Base-by-base conservation (phyloP, 2,113 vertebrate species). In the Ciconia stormi region DNA sequence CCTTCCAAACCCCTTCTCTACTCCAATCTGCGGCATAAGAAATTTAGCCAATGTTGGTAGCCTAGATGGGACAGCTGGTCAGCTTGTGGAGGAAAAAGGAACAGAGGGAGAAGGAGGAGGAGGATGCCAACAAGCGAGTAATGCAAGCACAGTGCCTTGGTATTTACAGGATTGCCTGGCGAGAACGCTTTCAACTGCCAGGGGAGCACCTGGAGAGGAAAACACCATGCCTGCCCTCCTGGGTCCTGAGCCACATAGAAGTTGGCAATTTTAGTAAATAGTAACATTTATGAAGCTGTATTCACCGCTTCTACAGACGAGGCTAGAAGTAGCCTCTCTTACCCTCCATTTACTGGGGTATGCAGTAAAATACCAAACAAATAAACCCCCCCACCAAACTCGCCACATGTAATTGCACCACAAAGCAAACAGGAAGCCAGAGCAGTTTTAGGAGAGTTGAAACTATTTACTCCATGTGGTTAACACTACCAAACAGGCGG, bases 351-450 rank as follows among this genome's bases (percentile, higher is more conserved):
- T 23, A 17, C 72, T 32, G 34, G 55, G 21, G 7, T 40, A 23
- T 0, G 2, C 46, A 29, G 9, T 62, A 78, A 52, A 92, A 50
- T 72, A 59, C 87, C 50, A 67, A 50, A 74, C 49, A 36, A 52
- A 50, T 2, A 38, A n/a, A 58, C 30, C 19, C 16, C 4, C 38
- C 30, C 17, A 13, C 46, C 34, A 63, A 53, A 19, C 49, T 9
- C 3, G 4, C 92, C 62, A 25, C 84, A 23, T 25, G 34, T 79
- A 46, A 32, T 58, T 77, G 69, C 36, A 23, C 82, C 95, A 58
- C 44, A 42, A 84, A 86, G 72, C 70, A 91, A 86, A 96, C 96
- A 97, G 97, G 97, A 97, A 97, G 88, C 73, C 70, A 4, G 23
- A 71, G 82, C 84, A 76, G 86, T 2, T 20, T 42, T 90, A 20